Evolutionary conservation across 1,140 invertebrate genomes (phyloP).

Genomic region (Rhagoletis pomonella): DNA sequence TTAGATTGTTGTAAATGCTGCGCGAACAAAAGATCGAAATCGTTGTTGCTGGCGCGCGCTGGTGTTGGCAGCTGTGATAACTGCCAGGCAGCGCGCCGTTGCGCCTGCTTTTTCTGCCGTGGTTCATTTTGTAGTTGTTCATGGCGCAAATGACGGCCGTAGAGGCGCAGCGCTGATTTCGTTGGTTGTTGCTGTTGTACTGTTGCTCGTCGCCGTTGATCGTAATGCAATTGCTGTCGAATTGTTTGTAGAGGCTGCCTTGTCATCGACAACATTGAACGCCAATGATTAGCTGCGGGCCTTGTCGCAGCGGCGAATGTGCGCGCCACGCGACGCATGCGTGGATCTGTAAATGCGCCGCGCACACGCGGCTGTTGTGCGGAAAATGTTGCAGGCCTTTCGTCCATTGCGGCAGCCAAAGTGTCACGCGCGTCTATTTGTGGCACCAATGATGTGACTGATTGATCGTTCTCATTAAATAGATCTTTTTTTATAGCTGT

Average conservation of each 20-base stretch:
- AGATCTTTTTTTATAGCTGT: background rate
- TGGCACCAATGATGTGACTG: constrained; percentile 72
- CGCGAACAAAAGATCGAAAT: constrained; percentile 38
- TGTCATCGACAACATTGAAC: constrained; percentile 65
- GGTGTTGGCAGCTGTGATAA: background rate
- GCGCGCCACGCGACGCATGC: background rate
- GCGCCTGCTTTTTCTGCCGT: constrained; percentile 30
- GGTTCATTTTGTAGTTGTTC: constrained; percentile 54
- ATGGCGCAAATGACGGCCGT: background rate
- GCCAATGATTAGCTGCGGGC: constrained; percentile 67
- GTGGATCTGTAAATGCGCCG: background rate
- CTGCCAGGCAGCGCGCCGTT: constrained; percentile 31
- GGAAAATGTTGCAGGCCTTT: background rate
- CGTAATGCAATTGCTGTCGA: background rate
- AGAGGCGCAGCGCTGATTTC: background rate
- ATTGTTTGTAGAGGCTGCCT: background rate
- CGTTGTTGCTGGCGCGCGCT: background rate
- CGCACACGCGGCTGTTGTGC: background rate
- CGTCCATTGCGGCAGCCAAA: background rate
- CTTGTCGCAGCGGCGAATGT: background rate
- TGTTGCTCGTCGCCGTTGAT: constrained; percentile 54
- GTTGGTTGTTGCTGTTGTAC: constrained; percentile 54
- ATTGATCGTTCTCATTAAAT: constrained; percentile 69
- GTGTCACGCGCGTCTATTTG: constrained; percentile 38
- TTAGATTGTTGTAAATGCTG: constrained; percentile 53